Percentiles rank a stretch among this genome's conserved stretches.
Evolutionary conservation across 2,888 invertebrate species (phyloP).

Genomic region (Parthenolecanium corni): DNA sequence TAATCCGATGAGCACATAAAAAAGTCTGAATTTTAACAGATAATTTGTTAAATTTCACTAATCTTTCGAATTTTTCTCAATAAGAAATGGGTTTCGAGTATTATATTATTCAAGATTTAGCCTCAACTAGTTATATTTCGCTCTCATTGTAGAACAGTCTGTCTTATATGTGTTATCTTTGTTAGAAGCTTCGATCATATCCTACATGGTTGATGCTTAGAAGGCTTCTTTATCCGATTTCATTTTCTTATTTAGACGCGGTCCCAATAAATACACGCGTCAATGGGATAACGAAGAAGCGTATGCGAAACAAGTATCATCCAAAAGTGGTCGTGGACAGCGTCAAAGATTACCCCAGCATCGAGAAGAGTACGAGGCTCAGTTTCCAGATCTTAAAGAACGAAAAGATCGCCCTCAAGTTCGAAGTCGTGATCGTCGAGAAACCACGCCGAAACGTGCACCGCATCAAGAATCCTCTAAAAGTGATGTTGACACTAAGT

Average conservation of each 20-base stretch:
- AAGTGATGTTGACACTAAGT: background rate
- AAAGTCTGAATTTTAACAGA: too few species aligned
- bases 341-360: background rate
- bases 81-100: too few species aligned
- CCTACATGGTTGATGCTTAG: too few species aligned
- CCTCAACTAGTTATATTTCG: too few species aligned
- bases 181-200: too few species aligned
- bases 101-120: too few species aligned
- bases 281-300: slow-evolving; percentile 91
- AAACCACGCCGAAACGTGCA: background rate
- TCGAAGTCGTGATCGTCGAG: background rate
- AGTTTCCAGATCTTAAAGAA: slow-evolving; percentile 4
- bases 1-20: too few species aligned
- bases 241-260: slow-evolving; percentile 51
- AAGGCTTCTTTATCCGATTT: too few species aligned
- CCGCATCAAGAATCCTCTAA: background rate
- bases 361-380: slow-evolving; percentile 16
- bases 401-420: background rate
- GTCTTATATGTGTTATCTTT: too few species aligned
- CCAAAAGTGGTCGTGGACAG: background rate
- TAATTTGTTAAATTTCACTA: too few species aligned
- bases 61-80: too few species aligned
- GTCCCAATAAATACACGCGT: slow-evolving; percentile 81
- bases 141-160: too few species aligned
- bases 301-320: slow-evolving; percentile 42